Evolutionary conservation across 2,113 vertebrate genomes (phyloP).

Genomic region (Diphyllodes magnificus): DNA sequence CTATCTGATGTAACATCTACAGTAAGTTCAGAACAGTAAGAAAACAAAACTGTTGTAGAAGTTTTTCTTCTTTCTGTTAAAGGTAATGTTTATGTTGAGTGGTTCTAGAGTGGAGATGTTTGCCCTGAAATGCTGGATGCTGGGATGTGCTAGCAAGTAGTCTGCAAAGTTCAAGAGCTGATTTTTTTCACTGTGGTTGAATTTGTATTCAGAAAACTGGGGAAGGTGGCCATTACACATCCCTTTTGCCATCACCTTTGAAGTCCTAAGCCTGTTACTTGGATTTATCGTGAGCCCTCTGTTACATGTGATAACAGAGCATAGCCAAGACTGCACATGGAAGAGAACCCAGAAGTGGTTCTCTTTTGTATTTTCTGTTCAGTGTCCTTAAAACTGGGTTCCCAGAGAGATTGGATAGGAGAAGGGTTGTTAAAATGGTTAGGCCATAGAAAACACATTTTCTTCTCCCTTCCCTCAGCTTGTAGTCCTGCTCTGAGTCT

Average conservation of each 20-base stretch:
- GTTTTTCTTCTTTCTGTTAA: background rate
- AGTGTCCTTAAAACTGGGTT: background rate
- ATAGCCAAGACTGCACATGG: background rate
- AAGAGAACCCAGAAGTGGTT: background rate
- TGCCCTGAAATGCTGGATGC: background rate
- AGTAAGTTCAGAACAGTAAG: background rate
- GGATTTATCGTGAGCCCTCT: accelerated
- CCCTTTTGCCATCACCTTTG: background rate
- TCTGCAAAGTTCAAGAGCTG: background rate
- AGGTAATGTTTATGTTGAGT: background rate
- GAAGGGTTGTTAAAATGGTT: background rate
- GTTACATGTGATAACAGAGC: background rate
- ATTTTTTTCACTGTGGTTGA: background rate
- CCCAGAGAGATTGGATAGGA: background rate
- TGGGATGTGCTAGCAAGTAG: background rate
- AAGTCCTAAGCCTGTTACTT: background rate
- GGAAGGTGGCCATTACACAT: background rate
- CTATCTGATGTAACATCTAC: background rate
- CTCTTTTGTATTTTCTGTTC: background rate
- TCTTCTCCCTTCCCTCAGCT: background rate
- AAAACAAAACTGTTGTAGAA: background rate
- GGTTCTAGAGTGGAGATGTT: background rate
- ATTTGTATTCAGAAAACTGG: background rate
- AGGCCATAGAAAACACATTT: background rate
- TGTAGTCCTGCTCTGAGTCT: background rate